Evolutionary conservation across 2,797 vertebrate species (phyloP).

Genomic region (Lerista edwardsae): DNA sequence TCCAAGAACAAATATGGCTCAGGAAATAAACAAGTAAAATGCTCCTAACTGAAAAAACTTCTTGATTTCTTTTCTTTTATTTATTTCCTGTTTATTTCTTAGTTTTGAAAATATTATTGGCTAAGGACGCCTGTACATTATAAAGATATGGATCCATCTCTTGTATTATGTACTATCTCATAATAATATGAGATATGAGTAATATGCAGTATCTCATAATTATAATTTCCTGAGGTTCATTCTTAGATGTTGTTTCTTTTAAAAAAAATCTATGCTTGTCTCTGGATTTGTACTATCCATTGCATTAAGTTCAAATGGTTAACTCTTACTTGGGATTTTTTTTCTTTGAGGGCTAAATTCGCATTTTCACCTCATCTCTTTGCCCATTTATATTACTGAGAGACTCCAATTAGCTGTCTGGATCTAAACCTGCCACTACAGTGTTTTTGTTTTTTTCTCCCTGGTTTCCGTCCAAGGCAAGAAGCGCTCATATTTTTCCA

Average conservation of each 20-base stretch:
- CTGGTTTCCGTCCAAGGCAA: slow-evolving; percentile 58
- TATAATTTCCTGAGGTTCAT: no score
- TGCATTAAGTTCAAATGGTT: neutral
- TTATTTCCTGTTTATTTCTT: neutral
- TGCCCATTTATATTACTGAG: slow-evolving; percentile 58
- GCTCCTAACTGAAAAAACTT: neutral
- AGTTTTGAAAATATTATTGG: no score
- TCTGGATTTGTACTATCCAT: no score
- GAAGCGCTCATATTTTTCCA: slow-evolving; percentile 51
- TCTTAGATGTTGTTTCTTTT: no score
- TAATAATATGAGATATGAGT: no score
- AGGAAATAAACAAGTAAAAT: neutral
- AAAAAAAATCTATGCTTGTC: no score
- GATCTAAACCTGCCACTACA: slow-evolving; percentile 54
- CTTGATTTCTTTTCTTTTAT: neutral
- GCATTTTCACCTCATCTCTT: slow-evolving; percentile 48
- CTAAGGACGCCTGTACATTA: no score
- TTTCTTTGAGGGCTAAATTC: neutral
- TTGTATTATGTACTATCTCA: no score
- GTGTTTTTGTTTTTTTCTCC: slow-evolving; percentile 18
- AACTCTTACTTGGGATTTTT: neutral
- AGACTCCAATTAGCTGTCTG: slow-evolving; percentile 49
- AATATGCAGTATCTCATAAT: no score
- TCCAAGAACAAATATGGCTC: neutral
- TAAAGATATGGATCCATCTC: no score